Conservation (phyloP, 2,113 vertebrate species). For the Rhea pennata region DNA sequence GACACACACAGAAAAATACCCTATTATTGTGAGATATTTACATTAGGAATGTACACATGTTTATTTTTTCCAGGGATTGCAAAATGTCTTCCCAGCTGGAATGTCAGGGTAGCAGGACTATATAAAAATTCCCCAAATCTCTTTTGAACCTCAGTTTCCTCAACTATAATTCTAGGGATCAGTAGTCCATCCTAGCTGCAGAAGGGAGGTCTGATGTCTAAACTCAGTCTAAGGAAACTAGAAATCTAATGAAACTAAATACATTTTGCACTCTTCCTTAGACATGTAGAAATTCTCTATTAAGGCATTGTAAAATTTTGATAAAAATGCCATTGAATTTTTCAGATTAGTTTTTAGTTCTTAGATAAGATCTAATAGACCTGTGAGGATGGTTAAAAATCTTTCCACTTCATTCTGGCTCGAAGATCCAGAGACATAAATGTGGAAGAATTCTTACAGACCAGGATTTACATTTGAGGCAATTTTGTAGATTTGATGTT, state of each 20-base stretch:
- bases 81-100: neutral
- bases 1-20: neutral
- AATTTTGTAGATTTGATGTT: slow-evolving; percentile 2
- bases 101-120: neutral
- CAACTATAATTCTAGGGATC: neutral
- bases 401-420: neutral
- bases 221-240: neutral
- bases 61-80: neutral
- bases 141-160: neutral
- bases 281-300: neutral
- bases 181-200: neutral
- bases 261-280: neutral
- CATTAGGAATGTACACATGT: neutral
- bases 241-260: neutral
- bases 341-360: neutral
- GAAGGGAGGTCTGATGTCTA: neutral
- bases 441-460: neutral
- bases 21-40: neutral
- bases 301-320: neutral
- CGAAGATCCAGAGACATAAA: neutral
- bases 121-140: neutral
- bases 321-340: neutral
- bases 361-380: neutral
- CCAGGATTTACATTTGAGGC: neutral
- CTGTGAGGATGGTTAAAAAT: neutral